Conservation (phyloP, 2,797 vertebrate genomes). For the Otus scops region DNA sequence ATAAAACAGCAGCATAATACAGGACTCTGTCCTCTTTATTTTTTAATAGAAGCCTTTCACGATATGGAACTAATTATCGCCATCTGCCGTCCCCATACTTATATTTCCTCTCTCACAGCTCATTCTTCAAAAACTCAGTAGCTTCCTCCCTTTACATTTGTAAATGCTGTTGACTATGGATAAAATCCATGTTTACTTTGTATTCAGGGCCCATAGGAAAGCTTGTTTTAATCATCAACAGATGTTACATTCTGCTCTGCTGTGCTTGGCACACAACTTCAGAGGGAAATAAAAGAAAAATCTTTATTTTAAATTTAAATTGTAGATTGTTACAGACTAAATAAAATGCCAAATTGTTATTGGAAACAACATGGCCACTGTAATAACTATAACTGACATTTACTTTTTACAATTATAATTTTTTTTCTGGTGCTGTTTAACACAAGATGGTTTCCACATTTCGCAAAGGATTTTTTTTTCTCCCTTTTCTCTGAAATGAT, state of each 20-base stretch:
- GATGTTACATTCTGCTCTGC: constrained; percentile 87
- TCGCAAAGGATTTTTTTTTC: constrained; percentile 16
- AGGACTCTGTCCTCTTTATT: constrained; percentile 67
- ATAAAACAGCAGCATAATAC: constrained; percentile 78
- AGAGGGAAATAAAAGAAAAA: constrained; percentile 82
- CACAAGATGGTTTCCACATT: constrained; percentile 80
- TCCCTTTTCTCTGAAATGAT: constrained; percentile 64
- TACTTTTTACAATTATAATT: constrained; percentile 82
- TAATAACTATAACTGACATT: constrained; percentile 81
- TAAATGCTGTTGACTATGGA: constrained; percentile 98
- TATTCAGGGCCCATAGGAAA: constrained; percentile 87
- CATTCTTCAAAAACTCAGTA: constrained; percentile 98
- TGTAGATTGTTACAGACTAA: constrained; percentile 87
- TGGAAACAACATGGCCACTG: constrained; percentile 83
- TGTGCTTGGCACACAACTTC: constrained; percentile 86
- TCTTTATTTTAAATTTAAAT: constrained; percentile 88
- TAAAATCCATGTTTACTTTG: constrained; percentile 97
- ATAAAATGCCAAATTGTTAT: constrained; percentile 86
- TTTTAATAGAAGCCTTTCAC: constrained; percentile 68
- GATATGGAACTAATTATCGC: constrained; percentile 90
- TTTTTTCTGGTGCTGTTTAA: constrained; percentile 75
- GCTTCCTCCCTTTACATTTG: constrained; percentile 97
- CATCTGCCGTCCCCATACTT: constrained; percentile 90
- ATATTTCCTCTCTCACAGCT: constrained; percentile 88
- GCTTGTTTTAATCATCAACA: constrained; percentile 92